Conservation (phyloP, 2,888 invertebrate species). For the Lasioglossum leucozonium region DNA sequence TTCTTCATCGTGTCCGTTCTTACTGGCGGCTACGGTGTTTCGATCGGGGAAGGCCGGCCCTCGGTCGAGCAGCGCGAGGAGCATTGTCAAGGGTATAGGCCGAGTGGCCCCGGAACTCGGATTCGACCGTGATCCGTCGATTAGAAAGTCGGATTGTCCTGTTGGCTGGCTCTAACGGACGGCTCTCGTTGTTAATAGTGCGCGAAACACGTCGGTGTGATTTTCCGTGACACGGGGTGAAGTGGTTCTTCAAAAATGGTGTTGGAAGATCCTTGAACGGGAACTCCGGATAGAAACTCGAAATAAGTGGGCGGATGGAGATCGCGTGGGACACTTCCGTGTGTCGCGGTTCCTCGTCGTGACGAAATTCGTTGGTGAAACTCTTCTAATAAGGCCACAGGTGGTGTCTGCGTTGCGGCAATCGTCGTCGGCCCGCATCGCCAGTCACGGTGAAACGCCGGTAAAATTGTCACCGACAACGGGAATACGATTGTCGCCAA, state of each 20-base stretch:
- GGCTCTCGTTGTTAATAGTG: constrained; percentile 10
- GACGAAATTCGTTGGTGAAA: constrained; percentile 34
- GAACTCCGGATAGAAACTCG: not conserved
- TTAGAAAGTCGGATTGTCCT: constrained; percentile 17
- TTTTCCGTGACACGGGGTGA: constrained; percentile 20
- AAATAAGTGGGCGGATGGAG: not conserved
- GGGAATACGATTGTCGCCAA: not conserved
- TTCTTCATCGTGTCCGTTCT: not conserved
- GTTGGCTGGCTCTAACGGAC: constrained; percentile 6
- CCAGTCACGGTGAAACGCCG: constrained; percentile 9
- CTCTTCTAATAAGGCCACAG: constrained; percentile 39
- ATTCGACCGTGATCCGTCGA: not conserved
- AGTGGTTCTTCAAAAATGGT: not conserved
- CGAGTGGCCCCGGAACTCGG: not conserved
- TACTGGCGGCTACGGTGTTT: not conserved
- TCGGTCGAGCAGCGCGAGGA: not conserved
- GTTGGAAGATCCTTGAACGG: not conserved
- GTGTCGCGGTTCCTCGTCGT: constrained; percentile 25
- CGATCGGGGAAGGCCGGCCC: not conserved
- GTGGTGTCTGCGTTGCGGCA: not conserved
- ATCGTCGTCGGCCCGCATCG: constrained; percentile 52
- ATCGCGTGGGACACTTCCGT: not conserved
- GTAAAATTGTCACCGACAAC: not conserved
- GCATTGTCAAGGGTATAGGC: not conserved
- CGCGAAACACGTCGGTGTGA: not conserved